phyloP scores from a whole-genome alignment of 2,888 invertebrate genomes.

The Drosophila nr. fundita region DNA sequence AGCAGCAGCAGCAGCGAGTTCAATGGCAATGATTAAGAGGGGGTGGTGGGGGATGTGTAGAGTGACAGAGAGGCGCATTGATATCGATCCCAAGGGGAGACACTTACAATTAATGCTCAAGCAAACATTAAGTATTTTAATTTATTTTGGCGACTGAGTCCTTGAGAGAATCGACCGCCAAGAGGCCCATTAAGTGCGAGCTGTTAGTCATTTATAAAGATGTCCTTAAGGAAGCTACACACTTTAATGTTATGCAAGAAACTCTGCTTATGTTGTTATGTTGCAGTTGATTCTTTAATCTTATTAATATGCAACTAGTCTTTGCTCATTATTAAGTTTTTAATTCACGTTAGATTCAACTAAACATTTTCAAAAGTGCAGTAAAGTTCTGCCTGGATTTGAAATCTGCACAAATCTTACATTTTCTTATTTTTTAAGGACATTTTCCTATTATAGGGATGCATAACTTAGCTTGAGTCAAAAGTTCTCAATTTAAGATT shows the following conservation, averaged over 20 bases:
- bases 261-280: background rate
- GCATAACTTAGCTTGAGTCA: background rate
- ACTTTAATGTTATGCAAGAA: background rate
- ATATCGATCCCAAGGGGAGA: constrained; percentile 1
- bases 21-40: constrained; percentile 13
- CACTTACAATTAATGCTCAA: constrained; percentile 6
- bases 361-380: background rate
- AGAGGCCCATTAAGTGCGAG: background rate
- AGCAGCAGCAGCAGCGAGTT: background rate
- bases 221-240: background rate
- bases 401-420: background rate
- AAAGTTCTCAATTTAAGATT: background rate
- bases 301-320: background rate
- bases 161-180: background rate
- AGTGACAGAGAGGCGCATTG: constrained; percentile 6
- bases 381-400: background rate
- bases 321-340: background rate
- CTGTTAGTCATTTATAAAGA: background rate
- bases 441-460: background rate
- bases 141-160: background rate
- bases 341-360: background rate
- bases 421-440: background rate
- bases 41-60: background rate
- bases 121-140: background rate
- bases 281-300: background rate